phyloP scores from a whole-genome alignment of 2,113 vertebrate species.

The Myrmophylax atrothorax region DNA sequence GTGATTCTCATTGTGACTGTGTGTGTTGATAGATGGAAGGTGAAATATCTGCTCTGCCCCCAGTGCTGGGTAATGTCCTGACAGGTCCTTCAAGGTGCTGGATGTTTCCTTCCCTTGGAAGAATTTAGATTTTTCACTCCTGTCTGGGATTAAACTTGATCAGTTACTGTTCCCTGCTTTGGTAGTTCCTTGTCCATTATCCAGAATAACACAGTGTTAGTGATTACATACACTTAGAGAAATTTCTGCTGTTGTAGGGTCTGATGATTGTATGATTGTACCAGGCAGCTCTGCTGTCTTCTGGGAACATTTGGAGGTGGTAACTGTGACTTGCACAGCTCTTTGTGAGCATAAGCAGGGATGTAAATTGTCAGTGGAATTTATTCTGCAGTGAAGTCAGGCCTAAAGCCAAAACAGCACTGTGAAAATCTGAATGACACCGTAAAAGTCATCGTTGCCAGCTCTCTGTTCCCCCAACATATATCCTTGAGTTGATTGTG shows the following conservation, averaged over 20 bases:
- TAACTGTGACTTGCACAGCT: neutral
- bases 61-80: neutral
- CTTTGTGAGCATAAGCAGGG: neutral
- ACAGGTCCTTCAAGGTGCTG: neutral
- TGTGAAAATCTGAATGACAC: neutral
- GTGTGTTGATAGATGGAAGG: rapidly evolving
- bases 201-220: neutral
- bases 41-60: neutral
- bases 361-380: neutral
- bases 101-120: neutral
- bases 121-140: neutral
- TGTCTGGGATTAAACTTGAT: neutral
- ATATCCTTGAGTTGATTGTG: neutral
- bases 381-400: neutral
- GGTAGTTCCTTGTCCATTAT: neutral
- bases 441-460: neutral
- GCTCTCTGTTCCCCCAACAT: neutral
- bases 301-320: neutral
- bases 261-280: neutral
- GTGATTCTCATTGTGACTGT: rapidly evolving
- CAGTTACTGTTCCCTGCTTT: neutral
- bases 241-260: neutral
- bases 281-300: neutral
- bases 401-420: neutral
- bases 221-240: rapidly evolving